These are phyloP conservation scores for Pampusana beccarii DNA, from an alignment of 2,113 vertebrate species.

Conservation along the genomic window DNA sequence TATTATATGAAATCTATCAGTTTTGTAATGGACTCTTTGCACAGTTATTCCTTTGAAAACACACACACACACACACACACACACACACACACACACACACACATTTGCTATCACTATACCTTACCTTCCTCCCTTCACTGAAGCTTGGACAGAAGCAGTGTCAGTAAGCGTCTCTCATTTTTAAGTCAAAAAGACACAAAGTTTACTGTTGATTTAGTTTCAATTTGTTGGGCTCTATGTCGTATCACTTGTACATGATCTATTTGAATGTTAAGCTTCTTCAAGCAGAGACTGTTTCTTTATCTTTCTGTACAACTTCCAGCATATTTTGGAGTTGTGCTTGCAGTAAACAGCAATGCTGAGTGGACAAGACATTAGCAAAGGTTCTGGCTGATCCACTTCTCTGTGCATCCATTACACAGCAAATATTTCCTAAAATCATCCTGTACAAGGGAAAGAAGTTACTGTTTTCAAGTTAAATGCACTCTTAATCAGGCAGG, in stretches of 20 bases:
- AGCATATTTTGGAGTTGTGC: background rate
- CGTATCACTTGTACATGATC: background rate
- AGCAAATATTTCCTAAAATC: background rate
- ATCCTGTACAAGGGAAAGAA: background rate
- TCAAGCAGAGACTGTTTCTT: background rate
- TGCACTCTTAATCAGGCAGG: background rate
- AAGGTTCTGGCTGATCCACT: background rate
- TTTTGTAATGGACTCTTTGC: background rate
- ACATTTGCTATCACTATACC: background rate
- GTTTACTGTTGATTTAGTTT: background rate
- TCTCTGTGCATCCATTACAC: background rate
- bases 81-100: accelerated
- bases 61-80: accelerated
- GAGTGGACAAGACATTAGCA: background rate
- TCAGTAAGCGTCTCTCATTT: background rate
- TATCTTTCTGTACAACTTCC: background rate
- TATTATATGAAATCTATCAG: background rate
- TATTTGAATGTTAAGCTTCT: background rate
- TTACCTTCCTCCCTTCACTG: background rate
- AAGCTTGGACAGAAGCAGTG: background rate
- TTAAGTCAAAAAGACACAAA: background rate
- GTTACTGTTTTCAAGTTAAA: background rate
- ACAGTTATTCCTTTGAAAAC: background rate
- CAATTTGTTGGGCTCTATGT: background rate
- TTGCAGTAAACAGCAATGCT: background rate